Evolutionary conservation across 2,113 vertebrate species (phyloP).

Genomic region (Zosterops japonicus): DNA sequence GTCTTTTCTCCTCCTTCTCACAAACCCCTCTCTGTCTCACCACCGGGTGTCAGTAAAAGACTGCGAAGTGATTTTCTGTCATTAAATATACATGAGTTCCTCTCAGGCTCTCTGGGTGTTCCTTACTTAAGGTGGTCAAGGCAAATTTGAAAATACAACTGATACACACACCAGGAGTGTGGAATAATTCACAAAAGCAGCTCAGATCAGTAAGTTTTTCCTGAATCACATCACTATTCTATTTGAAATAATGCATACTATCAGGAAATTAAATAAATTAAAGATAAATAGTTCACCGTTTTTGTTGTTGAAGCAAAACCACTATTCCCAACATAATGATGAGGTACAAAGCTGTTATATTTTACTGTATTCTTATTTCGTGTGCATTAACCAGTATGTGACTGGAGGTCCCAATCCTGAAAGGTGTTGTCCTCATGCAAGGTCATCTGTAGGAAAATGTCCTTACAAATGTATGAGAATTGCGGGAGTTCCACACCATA

Average conservation of each 20-base stretch:
- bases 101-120: not conserved
- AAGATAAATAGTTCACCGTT: not conserved
- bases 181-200: not conserved
- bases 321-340: not conserved
- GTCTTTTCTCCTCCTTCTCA: not conserved
- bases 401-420: not conserved
- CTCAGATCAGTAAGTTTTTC: not conserved
- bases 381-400: not conserved
- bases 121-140: slow-evolving; percentile 59
- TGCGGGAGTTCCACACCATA: not conserved
- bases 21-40: not conserved
- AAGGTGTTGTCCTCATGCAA: not conserved
- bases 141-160: not conserved
- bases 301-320: not conserved
- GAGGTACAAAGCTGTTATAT: not conserved
- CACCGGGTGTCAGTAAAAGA: slow-evolving; percentile 66
- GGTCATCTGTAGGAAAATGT: not conserved
- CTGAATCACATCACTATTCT: not conserved
- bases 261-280: not conserved
- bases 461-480: not conserved
- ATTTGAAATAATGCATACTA: not conserved
- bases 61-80: not conserved
- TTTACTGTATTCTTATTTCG: not conserved
- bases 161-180: too few species aligned
- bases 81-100: not conserved